phyloP scores from a whole-genome alignment of 2,888 invertebrate genomes.

The Metopia argyrocephala region DNA sequence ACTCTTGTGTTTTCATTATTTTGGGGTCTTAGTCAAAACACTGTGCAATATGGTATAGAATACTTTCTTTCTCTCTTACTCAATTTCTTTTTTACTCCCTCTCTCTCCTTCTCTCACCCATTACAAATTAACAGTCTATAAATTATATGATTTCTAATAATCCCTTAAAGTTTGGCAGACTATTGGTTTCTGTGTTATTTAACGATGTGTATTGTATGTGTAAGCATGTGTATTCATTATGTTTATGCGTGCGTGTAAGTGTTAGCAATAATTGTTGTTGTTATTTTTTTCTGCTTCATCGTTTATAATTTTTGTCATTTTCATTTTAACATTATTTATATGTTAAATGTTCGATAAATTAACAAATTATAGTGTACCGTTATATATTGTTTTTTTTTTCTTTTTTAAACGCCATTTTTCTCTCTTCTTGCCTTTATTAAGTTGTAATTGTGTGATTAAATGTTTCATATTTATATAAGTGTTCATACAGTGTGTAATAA shows the following conservation, averaged over 20 bases:
- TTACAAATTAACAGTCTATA: slow-evolving; percentile 20
- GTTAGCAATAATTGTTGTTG: slow-evolving; percentile 12
- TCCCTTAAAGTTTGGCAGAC: not conserved
- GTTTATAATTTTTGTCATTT: slow-evolving; percentile 43
- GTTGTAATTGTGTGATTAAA: too few relatives aligned
- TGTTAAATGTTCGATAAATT: slow-evolving; percentile 57
- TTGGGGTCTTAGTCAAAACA: too few relatives aligned
- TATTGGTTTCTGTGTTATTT: not conserved
- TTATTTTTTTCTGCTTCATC: slow-evolving; percentile 34
- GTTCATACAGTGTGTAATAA: too few relatives aligned
- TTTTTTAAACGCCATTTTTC: too few relatives aligned
- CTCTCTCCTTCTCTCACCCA: not conserved
- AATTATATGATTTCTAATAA: slow-evolving; percentile 25
- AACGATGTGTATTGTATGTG: not conserved
- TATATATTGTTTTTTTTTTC: too few relatives aligned
- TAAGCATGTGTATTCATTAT: not conserved
- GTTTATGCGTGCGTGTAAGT: not conserved
- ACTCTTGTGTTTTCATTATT: too few relatives aligned
- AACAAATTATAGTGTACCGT: slow-evolving; percentile 45
- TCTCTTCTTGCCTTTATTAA: too few relatives aligned
- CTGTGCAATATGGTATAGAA: too few relatives aligned
- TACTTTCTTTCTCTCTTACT: too few relatives aligned
- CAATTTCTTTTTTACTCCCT: not conserved
- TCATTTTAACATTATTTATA: slow-evolving; percentile 54
- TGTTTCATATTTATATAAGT: too few relatives aligned